A percentile compares a stretch with the other conserved stretches of the same genome.
phyloP scores from a whole-genome alignment of 2,113 vertebrate genomes.

The Corydoras sp. region DNA sequence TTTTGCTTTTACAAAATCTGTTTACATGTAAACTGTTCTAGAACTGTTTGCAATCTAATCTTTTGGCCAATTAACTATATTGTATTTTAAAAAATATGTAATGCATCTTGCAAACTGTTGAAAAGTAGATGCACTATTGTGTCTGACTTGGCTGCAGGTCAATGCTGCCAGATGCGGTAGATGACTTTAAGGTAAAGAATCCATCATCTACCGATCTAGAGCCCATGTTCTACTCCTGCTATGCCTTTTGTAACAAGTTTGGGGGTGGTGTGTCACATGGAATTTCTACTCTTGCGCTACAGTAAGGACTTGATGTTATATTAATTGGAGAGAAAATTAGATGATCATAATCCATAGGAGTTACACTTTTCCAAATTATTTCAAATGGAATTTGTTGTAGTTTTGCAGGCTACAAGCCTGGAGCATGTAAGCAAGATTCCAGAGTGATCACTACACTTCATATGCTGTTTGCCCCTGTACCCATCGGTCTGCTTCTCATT shows the following conservation, averaged over 20 bases:
- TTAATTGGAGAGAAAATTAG: background rate
- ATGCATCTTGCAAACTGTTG: no score
- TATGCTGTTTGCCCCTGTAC: slow-evolving; percentile 54
- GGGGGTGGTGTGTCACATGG: slow-evolving; percentile 56
- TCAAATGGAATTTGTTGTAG: slow-evolving; percentile 7
- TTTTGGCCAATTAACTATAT: no score
- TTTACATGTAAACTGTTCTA: no score
- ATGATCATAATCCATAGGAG: no score
- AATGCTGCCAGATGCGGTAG: slow-evolving; percentile 61
- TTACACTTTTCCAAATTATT: no score
- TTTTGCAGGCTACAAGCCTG: slow-evolving; percentile 58
- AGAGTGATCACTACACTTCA: slow-evolving; percentile 44
- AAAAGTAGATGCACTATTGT: background rate
- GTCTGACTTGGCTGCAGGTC: slow-evolving; percentile 50
- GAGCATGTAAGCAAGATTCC: slow-evolving; percentile 41
- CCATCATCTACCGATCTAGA: slow-evolving; percentile 54
- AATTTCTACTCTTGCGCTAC: slow-evolving; percentile 53
- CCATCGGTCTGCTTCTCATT: slow-evolving; percentile 52
- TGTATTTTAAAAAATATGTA: no score
- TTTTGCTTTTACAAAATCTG: no score
- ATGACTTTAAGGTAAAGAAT: slow-evolving; percentile 63
- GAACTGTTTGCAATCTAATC: no score
- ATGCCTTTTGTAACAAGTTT: slow-evolving; percentile 65
- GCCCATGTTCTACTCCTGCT: slow-evolving; percentile 63
- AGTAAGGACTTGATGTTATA: slow-evolving; percentile 49